phyloP scores from a whole-genome alignment of 2,113 vertebrate genomes.

The Maylandia zebra region DNA sequence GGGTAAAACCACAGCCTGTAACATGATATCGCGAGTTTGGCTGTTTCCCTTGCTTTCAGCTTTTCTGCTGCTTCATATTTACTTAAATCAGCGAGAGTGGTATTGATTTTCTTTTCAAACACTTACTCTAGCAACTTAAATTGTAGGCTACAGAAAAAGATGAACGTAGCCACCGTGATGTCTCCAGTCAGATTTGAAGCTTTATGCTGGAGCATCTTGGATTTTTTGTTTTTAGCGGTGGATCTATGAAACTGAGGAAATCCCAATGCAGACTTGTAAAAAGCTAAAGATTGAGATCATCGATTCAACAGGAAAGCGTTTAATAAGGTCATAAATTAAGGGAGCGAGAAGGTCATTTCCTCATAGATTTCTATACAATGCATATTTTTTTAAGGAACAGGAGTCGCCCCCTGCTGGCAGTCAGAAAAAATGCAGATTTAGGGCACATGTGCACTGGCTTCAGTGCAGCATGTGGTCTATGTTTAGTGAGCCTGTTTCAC shows the following conservation, averaged over 20 bases:
- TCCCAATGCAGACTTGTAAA: not conserved
- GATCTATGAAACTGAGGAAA: not conserved
- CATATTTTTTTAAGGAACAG: not conserved
- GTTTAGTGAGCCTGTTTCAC: not conserved
- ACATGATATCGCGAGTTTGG: rapidly evolving
- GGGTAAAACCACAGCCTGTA: not conserved
- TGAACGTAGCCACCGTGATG: not conserved
- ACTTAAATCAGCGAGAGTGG: not conserved
- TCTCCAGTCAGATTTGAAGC: not conserved
- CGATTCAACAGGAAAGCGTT: not conserved
- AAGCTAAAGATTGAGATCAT: not conserved
- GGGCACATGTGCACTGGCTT: rapidly evolving
- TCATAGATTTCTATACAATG: not conserved
- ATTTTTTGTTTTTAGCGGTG: not conserved
- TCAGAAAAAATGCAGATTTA: not conserved
- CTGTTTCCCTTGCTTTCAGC: not conserved
- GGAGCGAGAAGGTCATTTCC: rapidly evolving
- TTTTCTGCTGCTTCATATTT: not conserved
- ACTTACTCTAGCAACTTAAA: not conserved
- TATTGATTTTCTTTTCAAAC: not conserved
- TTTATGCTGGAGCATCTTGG: not conserved
- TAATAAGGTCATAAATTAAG: not conserved
- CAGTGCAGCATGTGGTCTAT: not conserved
- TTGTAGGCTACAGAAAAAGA: not conserved
- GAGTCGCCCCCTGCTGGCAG: not conserved